These are phyloP conservation scores for Amphiprion clarkii DNA, from an alignment of 2,797 vertebrate species.

Conservation along the genomic window DNA sequence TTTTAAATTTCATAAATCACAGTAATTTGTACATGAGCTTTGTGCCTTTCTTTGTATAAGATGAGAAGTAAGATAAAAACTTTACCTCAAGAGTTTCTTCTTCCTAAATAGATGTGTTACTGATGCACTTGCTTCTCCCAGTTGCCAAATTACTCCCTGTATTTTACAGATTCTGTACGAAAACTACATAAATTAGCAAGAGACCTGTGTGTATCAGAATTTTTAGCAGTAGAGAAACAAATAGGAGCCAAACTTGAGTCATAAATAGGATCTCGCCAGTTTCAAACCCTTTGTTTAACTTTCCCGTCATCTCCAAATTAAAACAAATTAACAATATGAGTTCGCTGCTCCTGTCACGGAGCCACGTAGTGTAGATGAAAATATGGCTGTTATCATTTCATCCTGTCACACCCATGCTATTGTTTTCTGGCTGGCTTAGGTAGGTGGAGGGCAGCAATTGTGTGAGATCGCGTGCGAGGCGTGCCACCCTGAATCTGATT, in stretches of 20 bases:
- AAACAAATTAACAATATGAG: constrained; percentile 53
- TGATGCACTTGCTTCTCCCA: background rate
- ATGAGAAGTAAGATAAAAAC: too few species aligned
- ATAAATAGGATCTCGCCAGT: constrained; percentile 6
- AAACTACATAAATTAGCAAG: background rate
- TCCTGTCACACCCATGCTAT: constrained; percentile 73
- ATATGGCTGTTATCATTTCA: constrained; percentile 67
- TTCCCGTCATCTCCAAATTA: constrained; percentile 43
- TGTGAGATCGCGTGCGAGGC: constrained; percentile 78
- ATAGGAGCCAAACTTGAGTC: constrained; percentile 19
- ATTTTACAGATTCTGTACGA: constrained; percentile 4
- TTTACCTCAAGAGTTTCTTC: background rate
- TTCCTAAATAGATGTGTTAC: background rate
- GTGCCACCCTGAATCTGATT: constrained; percentile 83
- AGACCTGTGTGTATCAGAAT: constrained; percentile 6
- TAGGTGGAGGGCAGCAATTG: constrained; percentile 53
- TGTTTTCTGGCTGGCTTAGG: constrained; percentile 61
- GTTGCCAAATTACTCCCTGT: background rate
- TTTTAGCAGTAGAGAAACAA: constrained; percentile 7
- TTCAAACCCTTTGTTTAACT: constrained; percentile 56
- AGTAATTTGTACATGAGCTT: background rate
- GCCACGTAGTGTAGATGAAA: constrained; percentile 39
- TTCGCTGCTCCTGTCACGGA: constrained; percentile 43
- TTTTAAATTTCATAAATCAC: background rate
- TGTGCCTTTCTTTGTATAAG: background rate